Evolutionary conservation across 2,888 invertebrate genomes (phyloP), one percentile per base, ranked within the genome.

Genomic region (Melipona beecheii): DNA sequence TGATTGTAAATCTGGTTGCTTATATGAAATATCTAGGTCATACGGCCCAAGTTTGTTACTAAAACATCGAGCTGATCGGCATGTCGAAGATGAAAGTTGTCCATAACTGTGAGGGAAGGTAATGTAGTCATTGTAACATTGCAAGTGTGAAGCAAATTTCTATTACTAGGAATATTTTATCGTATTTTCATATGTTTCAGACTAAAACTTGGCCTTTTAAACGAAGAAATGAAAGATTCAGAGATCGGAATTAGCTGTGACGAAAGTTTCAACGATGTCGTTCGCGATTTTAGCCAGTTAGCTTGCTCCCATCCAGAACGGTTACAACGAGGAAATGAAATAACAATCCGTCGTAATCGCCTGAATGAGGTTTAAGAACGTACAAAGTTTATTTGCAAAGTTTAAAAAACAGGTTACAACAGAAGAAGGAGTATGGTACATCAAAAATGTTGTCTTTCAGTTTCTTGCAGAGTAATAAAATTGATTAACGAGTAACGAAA

Each of bases 41-140:
- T 91, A 98, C 98, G 19, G 98, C 98, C 74, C 97, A 98, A 96
- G 98, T 99, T 95, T 99, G 80, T 95, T 99, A 75, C 95, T 99
- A 60, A 98, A 98, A 93, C 97, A 99, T 93, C 97, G 97, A 88
- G 99, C 99, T 0, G 97, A 98, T 95, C 98, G 98, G 92, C 97
- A 98, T 89, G 95, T 98, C 74, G 95, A 96, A 75, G 98, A 99
- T 93, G 96, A 96, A 87, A 96, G 96, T 27, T 27, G 69, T 97
- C 97, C 85, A 97, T 99, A 91, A 99, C 99, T 21, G 97, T 99
- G 58, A 96, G 96, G 75, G 96, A 97, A 93, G 98, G 98, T 72
- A 98, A 99, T 94, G 99, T 99, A 0, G 99, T 99, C 93, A 99
- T 99, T 91, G 99, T 99, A 79, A 99, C 99, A 21, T 95, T 99